These are phyloP conservation scores for Eristalis arbustorum DNA, from an alignment of 2,888 invertebrate genomes.

Conservation along the genomic window DNA sequence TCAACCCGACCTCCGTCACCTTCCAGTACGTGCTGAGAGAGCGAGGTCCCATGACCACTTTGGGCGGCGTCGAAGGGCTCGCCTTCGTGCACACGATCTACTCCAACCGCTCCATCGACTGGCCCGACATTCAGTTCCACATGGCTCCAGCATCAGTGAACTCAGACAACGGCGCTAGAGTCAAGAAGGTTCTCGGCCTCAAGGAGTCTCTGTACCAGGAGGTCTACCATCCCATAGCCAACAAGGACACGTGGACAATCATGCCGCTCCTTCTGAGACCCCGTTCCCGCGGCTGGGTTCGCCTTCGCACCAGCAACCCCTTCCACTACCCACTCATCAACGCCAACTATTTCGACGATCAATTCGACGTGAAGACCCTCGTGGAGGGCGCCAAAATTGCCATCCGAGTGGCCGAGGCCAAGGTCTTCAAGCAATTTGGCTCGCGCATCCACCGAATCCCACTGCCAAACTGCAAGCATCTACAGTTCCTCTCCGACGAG, in stretches of 20 bases:
- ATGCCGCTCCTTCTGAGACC: conserved; percentile 92
- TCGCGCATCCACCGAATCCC: conserved; percentile 88
- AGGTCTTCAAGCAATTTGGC: conserved; percentile 90
- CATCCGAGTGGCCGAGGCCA: conserved; percentile 86
- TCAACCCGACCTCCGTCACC: conserved; percentile 88
- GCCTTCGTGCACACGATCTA: conserved; percentile 93
- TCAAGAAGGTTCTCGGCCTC: conserved; percentile 88
- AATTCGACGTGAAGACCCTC: conserved; percentile 88
- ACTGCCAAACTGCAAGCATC: conserved; percentile 88
- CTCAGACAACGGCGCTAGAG: conserved; percentile 88
- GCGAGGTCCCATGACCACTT: conserved; percentile 91
- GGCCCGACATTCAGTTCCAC: conserved; percentile 95
- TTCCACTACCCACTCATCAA: conserved; percentile 93
- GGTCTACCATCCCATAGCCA: conserved; percentile 90
- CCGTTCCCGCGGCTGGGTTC: conserved; percentile 88
- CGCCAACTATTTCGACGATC: conserved; percentile 94
- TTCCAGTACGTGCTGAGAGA: conserved; percentile 90
- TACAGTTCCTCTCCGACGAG: conserved; percentile 87
- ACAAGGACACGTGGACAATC: conserved; percentile 88
- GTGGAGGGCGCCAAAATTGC: conserved; percentile 92
- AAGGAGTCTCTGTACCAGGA: conserved; percentile 90
- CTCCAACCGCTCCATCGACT: conserved; percentile 88
- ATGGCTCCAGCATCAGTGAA: conserved; percentile 95
- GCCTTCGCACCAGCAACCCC: conserved; percentile 90
- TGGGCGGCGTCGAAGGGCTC: conserved; percentile 93